Base-by-base conservation (phyloP, 2,888 invertebrate genomes). In the Polyommatus iphigenia region DNA sequence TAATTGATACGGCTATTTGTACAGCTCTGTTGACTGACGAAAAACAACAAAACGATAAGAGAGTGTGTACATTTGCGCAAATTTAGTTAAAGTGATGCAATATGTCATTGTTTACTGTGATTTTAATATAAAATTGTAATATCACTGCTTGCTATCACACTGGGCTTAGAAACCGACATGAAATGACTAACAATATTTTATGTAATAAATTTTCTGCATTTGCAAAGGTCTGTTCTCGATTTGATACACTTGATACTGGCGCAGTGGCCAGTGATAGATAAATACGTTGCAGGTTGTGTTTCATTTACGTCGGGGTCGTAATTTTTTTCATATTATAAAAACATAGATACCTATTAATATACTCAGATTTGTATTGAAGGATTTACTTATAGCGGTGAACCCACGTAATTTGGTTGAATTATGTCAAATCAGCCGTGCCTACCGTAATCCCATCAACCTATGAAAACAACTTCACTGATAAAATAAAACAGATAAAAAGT, bases 41-140 rank as follows among this genome's bases (percentile, higher is more conserved):
- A 80, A 81, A 82, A 82, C 82, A 83, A 82, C 80, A 73, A 80
- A 32, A 80, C 78, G 82, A 83, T 83, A 83, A 83, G 80, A 81
- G 77, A 77, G 57, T 77, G 80, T 78, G 54, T 80, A 80, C 81
- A 79, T 80, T 83, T 82, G 81, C 77, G 77, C 50, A 79, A 79
- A 81, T 79, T 82, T 83, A 32, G 79, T 80, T 67, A 80, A 76
- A 79, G 81, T 82, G 80, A 81, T 79, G 81, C 81, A 83, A 81
- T 83, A 83, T 82, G 81, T 76, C 81, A 81, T 78, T 81, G 80
- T 82, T 81, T 81, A 77, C 79, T 54, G 59, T 80, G 77, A 79
- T 77, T 78, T 79, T 79, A 71, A 81, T 73, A 72, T 77, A 57
- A 71, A 72, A 75, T 50, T 10, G 57, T 72, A 32, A 29, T 32